These are phyloP conservation scores for Musca domestica DNA, from an alignment of 1,140 invertebrate species.

Conservation along the genomic window DNA sequence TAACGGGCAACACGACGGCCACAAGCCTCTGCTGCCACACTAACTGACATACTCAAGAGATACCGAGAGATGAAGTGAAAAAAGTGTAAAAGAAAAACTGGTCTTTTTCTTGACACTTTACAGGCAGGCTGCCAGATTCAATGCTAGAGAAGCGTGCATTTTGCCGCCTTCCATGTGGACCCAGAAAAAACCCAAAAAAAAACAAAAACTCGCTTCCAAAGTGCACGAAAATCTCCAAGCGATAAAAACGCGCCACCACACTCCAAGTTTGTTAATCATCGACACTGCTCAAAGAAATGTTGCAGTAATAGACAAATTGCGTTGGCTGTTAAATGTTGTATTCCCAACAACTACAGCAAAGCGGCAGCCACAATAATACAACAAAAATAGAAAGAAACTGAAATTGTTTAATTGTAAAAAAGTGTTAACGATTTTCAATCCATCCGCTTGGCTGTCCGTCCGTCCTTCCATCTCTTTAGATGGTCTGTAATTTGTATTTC, in stretches of 20 bases:
- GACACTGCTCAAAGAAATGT: neutral
- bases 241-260: no score
- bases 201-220: neutral
- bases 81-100: slow-evolving; percentile 51
- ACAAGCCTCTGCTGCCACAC: no score
- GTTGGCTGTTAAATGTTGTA: slow-evolving; percentile 13
- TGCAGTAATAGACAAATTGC: slow-evolving; percentile 6
- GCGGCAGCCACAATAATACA: no score
- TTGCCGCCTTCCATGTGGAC: neutral
- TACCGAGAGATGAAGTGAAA: neutral
- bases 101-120: slow-evolving; percentile 53
- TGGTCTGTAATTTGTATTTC: neutral
- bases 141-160: slow-evolving; percentile 9
- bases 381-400: no score
- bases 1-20: neutral
- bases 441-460: no score
- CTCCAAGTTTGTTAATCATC: slow-evolving; percentile 15
- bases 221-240: no score
- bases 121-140: slow-evolving; percentile 27
- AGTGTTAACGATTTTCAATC: slow-evolving; percentile 16
- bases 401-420: slow-evolving; percentile 15
- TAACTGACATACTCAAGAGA: no score
- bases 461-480: neutral
- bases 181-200: no score
- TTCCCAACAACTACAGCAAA: no score